Evolutionary conservation across 2,797 vertebrate genomes (phyloP).

Genomic region (Chelidonichthys spinosus): DNA sequence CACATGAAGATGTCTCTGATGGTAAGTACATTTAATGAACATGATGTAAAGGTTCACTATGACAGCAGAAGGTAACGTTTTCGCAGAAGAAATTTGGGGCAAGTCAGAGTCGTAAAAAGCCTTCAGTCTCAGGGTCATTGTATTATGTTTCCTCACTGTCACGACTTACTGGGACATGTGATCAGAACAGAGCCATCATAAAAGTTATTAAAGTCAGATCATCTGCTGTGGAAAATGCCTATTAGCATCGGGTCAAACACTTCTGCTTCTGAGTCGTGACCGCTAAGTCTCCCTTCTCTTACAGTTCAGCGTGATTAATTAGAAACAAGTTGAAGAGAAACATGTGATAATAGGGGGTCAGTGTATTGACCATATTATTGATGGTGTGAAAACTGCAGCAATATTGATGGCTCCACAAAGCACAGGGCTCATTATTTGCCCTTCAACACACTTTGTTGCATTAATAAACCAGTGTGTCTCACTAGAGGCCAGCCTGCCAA

Average conservation of each 20-base stretch:
- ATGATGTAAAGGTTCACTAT: neutral
- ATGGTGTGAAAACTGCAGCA: conserved; percentile 22
- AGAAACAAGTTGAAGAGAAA: conserved; percentile 9
- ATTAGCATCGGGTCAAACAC: neutral
- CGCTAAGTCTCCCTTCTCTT: neutral
- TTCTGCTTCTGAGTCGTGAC: neutral
- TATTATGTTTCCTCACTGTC: neutral
- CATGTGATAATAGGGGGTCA: conserved; percentile 14
- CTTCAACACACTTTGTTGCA: conserved; percentile 5
- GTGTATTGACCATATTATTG: conserved; percentile 26
- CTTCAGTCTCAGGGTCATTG: neutral
- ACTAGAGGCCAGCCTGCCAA: neutral
- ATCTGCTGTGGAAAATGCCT: neutral
- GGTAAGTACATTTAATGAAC: neutral
- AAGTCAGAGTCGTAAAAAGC: neutral
- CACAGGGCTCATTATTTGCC: conserved; percentile 20
- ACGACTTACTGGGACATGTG: neutral
- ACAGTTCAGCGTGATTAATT: neutral
- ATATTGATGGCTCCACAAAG: conserved; percentile 17
- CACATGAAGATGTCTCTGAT: neutral
- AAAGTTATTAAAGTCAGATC: neutral
- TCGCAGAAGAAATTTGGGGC: neutral
- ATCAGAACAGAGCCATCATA: neutral
- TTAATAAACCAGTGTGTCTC: conserved; percentile 19
- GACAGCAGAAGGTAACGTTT: neutral